A percentile compares a stretch with the other conserved stretches of the same genome.
phyloP scores from a whole-genome alignment of 2,888 invertebrate species.

The Conchocele bisecta region DNA sequence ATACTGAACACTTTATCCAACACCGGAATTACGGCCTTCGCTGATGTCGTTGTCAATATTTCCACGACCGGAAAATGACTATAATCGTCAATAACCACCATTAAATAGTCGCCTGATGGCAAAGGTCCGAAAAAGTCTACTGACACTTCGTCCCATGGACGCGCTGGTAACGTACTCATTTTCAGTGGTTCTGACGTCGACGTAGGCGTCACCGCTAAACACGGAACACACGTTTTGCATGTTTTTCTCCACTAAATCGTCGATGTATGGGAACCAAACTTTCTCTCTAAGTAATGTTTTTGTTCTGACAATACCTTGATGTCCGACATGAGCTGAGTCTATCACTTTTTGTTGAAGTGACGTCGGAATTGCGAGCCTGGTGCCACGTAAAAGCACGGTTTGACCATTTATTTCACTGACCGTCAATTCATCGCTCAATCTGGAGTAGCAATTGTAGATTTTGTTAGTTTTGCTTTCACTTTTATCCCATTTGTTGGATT shows the following conservation, averaged over 20 bases:
- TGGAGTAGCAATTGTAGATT: not conserved
- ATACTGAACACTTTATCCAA: conserved; percentile 44
- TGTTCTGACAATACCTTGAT: conserved; percentile 31
- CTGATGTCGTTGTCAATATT: conserved; percentile 34
- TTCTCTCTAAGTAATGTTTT: conserved; percentile 27
- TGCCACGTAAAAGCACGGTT: conserved; percentile 12
- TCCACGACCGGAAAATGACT: conserved; percentile 54
- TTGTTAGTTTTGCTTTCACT: not conserved
- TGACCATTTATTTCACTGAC: not conserved
- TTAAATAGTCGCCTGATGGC: conserved; percentile 33
- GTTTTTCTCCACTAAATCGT: no score
- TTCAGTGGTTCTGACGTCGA: conserved; percentile 36
- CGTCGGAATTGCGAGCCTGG: conserved; percentile 29
- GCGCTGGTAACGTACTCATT: conserved; percentile 36
- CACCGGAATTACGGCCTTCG: conserved; percentile 35
- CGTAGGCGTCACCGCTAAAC: conserved; percentile 3
- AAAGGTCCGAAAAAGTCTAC: conserved; percentile 51
- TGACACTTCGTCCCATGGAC: conserved; percentile 30
- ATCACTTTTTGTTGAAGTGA: conserved; percentile 27
- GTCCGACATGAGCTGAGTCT: conserved; percentile 43
- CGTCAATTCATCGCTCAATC: not conserved
- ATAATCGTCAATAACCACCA: conserved; percentile 60
- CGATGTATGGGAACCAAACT: conserved; percentile 33
- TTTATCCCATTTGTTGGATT: conserved; percentile 1
- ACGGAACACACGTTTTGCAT: no score